Base-by-base conservation (phyloP, 2,888 invertebrate species). In the Diarsia mendica region DNA sequence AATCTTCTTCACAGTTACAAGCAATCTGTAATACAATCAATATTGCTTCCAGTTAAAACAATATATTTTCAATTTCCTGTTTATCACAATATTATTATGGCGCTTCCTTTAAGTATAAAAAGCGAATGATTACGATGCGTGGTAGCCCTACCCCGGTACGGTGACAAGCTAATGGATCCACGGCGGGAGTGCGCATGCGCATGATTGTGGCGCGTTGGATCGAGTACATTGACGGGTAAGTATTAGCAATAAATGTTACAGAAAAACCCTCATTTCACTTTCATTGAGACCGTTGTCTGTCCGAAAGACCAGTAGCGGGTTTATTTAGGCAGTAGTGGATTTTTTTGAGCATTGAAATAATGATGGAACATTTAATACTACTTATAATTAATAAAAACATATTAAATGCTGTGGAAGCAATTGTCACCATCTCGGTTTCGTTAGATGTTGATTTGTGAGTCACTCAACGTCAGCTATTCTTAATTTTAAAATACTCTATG, bases 141-240 rank as follows among this genome's bases (percentile, higher is more conserved):
- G 77, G 67, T 72, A 85, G 70, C 82, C 88, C 88, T 87, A 75
- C 10, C 61, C 78, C 77, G 85, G 85, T 77, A 85, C 83, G 83
- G 90, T 88, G 91, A 89, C 91, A 89, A 87, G 85, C 86, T 91
- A 91, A 91, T 90, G 91, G 91, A 87, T 84, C 80, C 82, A 83
- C 79, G 82, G 88, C 87, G 86, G 85, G 86, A 79, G 84, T 84
- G 85, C 80, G 86, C 68, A 70, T 66, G 82, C 83, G 87, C 79
- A 75, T 33, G 85, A 13, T 18, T 10, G 23, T 75, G 65, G 64
- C 20, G 44, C 60, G 9, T 63, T 75, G 88, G 53, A 77, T 13
- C 23, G 0, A 71, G 76, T 90, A 89, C 92, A 92, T 89, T 88
- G 90, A 81, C 11, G 85, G 53, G 6, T 79, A 48, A 44, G 10